Evolutionary conservation across 1,140 invertebrate genomes (phyloP).

Genomic region (Listronotus bonariensis): DNA sequence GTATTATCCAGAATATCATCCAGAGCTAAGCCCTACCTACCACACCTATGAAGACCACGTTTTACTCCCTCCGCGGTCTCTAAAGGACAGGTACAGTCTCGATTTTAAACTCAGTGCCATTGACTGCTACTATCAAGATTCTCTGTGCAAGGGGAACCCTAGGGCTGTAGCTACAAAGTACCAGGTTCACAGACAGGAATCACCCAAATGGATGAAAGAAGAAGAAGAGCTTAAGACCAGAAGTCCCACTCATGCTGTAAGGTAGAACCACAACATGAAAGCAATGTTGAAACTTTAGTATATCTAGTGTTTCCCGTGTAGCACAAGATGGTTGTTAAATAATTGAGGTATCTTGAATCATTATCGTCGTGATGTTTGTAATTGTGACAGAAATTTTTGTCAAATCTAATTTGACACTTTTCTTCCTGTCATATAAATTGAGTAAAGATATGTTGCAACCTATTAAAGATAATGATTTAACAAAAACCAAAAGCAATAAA

Average conservation of each 20-base stretch:
- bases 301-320: background rate
- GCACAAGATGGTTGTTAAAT: no score
- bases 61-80: constrained; percentile 13
- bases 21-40: constrained; percentile 26
- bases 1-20: constrained; percentile 32
- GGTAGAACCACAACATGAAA: constrained; percentile 21
- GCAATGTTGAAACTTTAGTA: background rate
- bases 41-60: constrained; percentile 38
- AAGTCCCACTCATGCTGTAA: constrained; percentile 37
- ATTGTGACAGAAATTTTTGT: no score
- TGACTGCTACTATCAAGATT: constrained; percentile 60
- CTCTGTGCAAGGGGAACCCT: constrained; percentile 63
- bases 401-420: no score
- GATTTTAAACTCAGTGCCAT: constrained; percentile 61
- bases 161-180: constrained; percentile 66
- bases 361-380: no score
- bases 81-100: constrained; percentile 56
- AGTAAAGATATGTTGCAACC: no score
- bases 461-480: no score
- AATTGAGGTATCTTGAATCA: no score
- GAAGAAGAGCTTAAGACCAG: constrained; percentile 54
- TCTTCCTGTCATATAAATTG: no score
- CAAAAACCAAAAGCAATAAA: no score
- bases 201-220: constrained; percentile 67
- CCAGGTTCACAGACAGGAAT: constrained; percentile 66